These are phyloP conservation scores for Nephila pilipes DNA, from an alignment of 1,140 invertebrate species.

Conservation along the genomic window DNA sequence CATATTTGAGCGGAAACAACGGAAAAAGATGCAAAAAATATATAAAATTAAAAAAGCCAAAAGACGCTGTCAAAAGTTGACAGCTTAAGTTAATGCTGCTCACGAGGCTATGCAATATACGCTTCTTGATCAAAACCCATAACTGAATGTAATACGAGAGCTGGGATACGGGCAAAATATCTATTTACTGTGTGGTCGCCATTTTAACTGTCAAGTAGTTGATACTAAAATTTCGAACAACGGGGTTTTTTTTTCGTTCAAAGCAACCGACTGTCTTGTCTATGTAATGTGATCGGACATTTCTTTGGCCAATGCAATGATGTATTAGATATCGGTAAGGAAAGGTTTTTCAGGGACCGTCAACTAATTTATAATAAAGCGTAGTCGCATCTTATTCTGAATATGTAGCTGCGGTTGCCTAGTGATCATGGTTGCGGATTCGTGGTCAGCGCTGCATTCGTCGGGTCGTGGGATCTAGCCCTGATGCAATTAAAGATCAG, in stretches of 20 bases:
- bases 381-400: too few species aligned
- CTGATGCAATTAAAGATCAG: too few species aligned
- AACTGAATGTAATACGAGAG: not conserved
- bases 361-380: not conserved
- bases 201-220: slow-evolving; percentile 31
- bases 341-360: not conserved
- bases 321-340: not conserved
- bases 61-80: not conserved
- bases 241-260: not conserved
- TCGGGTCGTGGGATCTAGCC: too few species aligned
- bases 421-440: too few species aligned
- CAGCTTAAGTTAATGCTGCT: slow-evolving; percentile 31
- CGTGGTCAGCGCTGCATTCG: too few species aligned
- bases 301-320: not conserved
- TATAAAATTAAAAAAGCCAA: not conserved
- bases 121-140: not conserved
- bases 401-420: too few species aligned
- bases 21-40: not conserved
- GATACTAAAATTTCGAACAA: not conserved
- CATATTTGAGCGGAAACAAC: slow-evolving; percentile 22
- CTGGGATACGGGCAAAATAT: not conserved
- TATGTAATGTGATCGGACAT: not conserved
- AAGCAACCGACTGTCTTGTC: not conserved
- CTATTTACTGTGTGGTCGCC: not conserved
- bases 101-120: too few species aligned